Percentiles rank a stretch among this genome's conserved stretches.
These are phyloP conservation scores for Neolamprologus tretocephalus DNA, from an alignment of 2,113 vertebrate genomes.

Conservation along the genomic window DNA sequence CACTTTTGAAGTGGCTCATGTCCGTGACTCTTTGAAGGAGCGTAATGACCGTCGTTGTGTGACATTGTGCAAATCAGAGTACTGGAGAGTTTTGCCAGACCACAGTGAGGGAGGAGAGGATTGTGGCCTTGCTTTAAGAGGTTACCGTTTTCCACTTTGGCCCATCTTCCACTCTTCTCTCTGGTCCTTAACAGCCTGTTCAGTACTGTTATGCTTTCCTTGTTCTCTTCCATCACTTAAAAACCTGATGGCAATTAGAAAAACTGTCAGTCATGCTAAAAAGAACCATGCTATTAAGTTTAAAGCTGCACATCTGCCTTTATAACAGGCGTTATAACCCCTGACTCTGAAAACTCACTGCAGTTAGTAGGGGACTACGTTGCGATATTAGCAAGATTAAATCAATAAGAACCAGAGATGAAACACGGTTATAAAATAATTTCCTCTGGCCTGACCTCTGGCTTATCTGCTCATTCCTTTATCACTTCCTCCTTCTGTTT, in stretches of 20 bases:
- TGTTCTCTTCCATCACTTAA: not conserved
- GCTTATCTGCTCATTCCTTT: not conserved
- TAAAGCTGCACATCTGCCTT: not conserved
- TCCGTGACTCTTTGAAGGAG: not conserved
- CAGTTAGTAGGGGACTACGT: not conserved
- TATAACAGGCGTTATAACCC: not conserved
- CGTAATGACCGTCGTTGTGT: not conserved
- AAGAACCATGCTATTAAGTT: not conserved
- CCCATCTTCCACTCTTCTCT: not conserved
- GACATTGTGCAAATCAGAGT: conserved; percentile 15
- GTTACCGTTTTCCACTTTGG: conserved; percentile 19
- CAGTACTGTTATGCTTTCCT: not conserved
- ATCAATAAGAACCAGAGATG: not conserved
- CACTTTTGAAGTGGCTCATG: not conserved
- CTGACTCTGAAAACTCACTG: not conserved
- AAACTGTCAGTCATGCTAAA: not conserved
- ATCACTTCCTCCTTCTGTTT: not conserved
- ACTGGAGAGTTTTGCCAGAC: conserved; percentile 10
- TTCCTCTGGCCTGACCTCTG: not conserved
- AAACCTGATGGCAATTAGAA: not conserved
- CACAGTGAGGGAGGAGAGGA: not conserved
- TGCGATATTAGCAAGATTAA: not conserved
- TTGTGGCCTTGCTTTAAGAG: not conserved
- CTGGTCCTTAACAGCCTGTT: not conserved
- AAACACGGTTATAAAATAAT: not conserved